phyloP scores from a whole-genome alignment of 2,113 vertebrate species.

The Egretta garzetta region DNA sequence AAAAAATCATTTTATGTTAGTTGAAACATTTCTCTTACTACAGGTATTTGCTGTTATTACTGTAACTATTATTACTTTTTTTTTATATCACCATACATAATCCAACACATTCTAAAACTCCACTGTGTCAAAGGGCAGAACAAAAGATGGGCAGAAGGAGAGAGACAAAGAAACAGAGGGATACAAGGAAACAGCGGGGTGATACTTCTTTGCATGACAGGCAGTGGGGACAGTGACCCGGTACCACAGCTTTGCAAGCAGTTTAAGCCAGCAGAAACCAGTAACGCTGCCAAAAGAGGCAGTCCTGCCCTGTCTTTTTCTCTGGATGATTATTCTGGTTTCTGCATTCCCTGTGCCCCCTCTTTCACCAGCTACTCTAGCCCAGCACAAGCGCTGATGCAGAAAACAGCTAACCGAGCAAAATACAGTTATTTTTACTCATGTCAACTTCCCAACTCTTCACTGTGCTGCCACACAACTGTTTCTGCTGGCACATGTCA shows the following conservation, averaged over 20 bases:
- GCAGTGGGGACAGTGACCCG: background rate
- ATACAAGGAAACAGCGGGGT: background rate
- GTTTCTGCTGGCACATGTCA: background rate
- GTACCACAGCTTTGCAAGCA: background rate
- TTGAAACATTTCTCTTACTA: background rate
- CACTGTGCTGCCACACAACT: background rate
- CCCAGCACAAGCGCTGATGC: background rate
- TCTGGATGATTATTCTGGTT: background rate
- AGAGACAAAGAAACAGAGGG: background rate
- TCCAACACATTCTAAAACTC: background rate
- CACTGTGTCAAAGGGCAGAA: background rate
- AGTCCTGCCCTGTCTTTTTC: background rate
- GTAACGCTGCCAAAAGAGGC: background rate
- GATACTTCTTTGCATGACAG: background rate
- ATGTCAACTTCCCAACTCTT: background rate
- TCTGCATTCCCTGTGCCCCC: background rate
- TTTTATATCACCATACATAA: background rate
- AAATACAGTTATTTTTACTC: conserved; percentile 31
- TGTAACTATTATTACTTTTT: background rate
- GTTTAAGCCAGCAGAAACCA: background rate
- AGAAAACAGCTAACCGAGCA: background rate
- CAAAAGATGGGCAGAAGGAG: rapidly evolving
- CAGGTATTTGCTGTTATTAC: background rate
- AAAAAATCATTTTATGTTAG: background rate
- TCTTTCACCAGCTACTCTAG: background rate